A percentile compares a stretch with the other conserved stretches of the same genome.
Conservation (phyloP, 2,797 vertebrate species). For the Furcifer pardalis region DNA sequence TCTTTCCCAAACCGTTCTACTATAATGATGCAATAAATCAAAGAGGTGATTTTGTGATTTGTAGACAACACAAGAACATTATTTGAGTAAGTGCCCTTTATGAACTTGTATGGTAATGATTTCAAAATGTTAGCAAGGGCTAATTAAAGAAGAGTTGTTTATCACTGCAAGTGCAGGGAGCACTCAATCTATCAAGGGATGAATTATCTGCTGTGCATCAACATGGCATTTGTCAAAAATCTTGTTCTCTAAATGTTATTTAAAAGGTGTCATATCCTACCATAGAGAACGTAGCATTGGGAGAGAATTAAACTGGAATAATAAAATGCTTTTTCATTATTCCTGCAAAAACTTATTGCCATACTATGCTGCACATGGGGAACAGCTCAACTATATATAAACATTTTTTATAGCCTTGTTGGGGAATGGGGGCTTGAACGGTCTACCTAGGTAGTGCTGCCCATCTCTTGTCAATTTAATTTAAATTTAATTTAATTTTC, state of each 20-base stretch:
- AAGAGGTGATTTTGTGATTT: slow-evolving; percentile 20
- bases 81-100: slow-evolving; percentile 30
- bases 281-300: not conserved
- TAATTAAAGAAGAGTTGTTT: not conserved
- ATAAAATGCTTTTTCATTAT: not conserved
- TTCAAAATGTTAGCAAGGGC: slow-evolving; percentile 35
- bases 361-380: not conserved
- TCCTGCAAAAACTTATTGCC: not conserved
- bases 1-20: slow-evolving; percentile 26
- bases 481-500: too few species aligned
- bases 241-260: not conserved
- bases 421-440: too few species aligned
- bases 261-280: not conserved
- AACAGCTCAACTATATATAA: not conserved
- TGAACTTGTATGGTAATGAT: not conserved
- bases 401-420: too few species aligned
- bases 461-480: too few species aligned
- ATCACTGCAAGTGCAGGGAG: not conserved
- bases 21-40: slow-evolving; percentile 26
- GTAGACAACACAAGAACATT: slow-evolving; percentile 16
- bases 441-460: too few species aligned
- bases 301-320: not conserved
- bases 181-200: not conserved
- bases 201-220: not conserved
- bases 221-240: not conserved